Evolutionary conservation across 2,797 vertebrate genomes (phyloP).

Genomic region (Hybognathus amarus): DNA sequence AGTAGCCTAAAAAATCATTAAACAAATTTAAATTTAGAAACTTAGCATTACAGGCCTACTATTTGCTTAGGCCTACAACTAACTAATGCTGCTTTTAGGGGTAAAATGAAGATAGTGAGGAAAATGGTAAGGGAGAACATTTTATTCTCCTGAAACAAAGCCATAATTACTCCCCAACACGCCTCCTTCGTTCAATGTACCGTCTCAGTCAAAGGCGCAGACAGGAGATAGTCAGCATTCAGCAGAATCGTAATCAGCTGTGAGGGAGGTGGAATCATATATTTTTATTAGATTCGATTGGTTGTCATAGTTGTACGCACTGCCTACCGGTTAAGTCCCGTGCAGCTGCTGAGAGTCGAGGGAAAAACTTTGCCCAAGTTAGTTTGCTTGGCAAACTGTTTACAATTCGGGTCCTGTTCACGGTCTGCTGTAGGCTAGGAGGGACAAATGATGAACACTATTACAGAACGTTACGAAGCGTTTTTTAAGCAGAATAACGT

Average conservation of each 20-base stretch:
- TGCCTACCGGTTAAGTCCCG: neutral
- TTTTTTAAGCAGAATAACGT: constrained; percentile 84
- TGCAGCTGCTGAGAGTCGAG: neutral
- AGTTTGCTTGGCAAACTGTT: neutral
- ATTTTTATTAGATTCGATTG: neutral
- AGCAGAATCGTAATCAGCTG: constrained; percentile 29
- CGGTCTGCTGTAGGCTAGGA: neutral
- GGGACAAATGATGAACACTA: constrained; percentile 67
- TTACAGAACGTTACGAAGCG: constrained; percentile 78
- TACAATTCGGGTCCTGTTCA: neutral
- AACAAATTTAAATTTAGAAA: too few species aligned
- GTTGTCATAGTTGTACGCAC: neutral
- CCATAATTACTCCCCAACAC: neutral
- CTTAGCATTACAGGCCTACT: neutral
- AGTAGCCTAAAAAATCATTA: neutral
- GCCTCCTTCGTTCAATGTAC: neutral
- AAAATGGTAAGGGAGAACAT: neutral
- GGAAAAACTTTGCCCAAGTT: neutral
- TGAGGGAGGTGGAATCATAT: constrained; percentile 10
- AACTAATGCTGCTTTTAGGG: neutral
- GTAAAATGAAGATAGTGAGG: too few species aligned
- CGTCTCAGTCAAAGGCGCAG: neutral
- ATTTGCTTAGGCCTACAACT: neutral
- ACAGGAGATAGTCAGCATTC: neutral
- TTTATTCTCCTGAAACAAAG: neutral